These are phyloP conservation scores for Fissipunctia ypsillon DNA, from an alignment of 2,888 invertebrate species.

Conservation along the genomic window DNA sequence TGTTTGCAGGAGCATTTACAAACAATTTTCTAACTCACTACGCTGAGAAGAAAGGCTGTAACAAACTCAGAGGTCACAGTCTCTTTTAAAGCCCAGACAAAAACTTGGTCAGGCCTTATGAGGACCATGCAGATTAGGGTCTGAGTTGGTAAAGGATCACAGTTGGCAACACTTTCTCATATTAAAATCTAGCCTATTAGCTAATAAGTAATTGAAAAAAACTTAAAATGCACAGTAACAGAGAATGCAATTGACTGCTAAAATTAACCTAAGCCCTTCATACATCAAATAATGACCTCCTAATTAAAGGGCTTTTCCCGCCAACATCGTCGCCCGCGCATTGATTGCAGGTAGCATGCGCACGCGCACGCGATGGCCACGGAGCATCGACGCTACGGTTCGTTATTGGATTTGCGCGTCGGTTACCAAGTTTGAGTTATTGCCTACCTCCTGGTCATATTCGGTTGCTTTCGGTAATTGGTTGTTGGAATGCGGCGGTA, in stretches of 20 bases:
- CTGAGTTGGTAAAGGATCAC: no score
- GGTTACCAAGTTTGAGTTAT: conserved; percentile 87
- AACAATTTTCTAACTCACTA: no score
- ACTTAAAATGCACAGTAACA: no score
- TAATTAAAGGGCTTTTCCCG: conserved; percentile 13
- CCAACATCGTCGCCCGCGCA: conserved; percentile 34
- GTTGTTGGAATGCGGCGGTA: conserved; percentile 34
- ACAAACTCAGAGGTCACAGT: no score
- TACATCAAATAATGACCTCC: conserved; percentile 8
- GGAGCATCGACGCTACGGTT: conserved; percentile 73
- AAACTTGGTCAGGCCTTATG: no score
- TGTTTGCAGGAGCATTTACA: no score
- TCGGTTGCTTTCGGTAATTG: conserved; percentile 54
- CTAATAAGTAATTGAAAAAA: no score
- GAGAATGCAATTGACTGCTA: not conserved
- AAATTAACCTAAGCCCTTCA: not conserved
- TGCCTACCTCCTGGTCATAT: conserved; percentile 66
- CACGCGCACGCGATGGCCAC: conserved; percentile 69
- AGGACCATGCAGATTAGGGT: no score
- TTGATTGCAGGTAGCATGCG: conserved; percentile 63
- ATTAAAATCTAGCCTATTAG: no score
- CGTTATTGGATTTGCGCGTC: conserved; percentile 86
- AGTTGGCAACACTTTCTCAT: no score
- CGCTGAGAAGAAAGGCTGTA: no score
- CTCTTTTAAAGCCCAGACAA: no score